Evolutionary conservation across 1,140 invertebrate species (phyloP).

Genomic region (Solenopsis invicta): DNA sequence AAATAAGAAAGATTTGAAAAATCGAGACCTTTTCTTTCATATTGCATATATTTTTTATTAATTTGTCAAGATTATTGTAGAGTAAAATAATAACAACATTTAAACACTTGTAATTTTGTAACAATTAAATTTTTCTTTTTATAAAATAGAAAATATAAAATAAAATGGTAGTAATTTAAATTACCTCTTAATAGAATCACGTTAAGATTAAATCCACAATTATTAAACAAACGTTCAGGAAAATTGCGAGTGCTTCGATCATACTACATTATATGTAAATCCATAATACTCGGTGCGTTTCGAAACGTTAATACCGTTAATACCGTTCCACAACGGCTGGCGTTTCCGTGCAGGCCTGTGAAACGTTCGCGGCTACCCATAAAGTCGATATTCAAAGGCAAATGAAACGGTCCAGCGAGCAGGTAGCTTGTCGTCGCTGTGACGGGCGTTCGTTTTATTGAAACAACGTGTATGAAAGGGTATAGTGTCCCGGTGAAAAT

Average conservation of each 20-base stretch:
- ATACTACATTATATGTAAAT: conserved; percentile 33
- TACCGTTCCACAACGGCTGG: conserved; percentile 31
- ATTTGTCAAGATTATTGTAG: neutral
- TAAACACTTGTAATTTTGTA: neutral
- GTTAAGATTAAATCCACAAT: neutral
- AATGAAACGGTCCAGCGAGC: conserved; percentile 45
- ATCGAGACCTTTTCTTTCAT: neutral
- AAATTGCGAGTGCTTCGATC: neutral
- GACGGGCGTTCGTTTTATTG: conserved; percentile 19
- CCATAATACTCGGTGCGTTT: conserved; percentile 9
- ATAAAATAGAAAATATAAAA: neutral
- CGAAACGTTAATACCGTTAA: conserved; percentile 43
- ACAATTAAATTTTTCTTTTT: neutral
- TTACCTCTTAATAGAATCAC: neutral
- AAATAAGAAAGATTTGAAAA: conserved; percentile 40
- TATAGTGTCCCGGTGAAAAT: neutral
- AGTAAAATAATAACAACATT: conserved; percentile 5
- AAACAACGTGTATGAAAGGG: conserved; percentile 52
- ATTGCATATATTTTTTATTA: conserved; percentile 22
- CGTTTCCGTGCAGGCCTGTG: conserved; percentile 24
- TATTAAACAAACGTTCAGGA: neutral
- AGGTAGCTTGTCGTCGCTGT: conserved; percentile 29
- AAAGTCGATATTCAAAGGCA: conserved; percentile 52
- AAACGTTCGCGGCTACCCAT: conserved; percentile 35
- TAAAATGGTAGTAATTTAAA: conserved; percentile 1